Evolutionary conservation across 2,797 vertebrate species (phyloP).

Genomic region (Coilia nasus): DNA sequence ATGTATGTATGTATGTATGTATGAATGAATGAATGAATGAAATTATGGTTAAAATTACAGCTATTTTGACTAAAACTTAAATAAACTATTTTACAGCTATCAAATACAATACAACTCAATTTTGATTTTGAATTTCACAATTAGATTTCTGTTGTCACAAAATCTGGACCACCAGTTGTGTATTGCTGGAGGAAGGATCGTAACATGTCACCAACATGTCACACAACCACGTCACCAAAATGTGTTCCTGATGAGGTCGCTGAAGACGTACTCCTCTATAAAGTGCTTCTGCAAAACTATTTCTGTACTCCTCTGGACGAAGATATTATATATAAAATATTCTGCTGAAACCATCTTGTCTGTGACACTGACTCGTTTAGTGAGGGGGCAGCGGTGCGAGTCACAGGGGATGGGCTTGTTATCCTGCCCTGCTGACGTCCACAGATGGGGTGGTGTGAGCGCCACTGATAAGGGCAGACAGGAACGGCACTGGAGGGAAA

Average conservation of each 20-base stretch:
- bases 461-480: slow-evolving; percentile 16
- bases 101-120: neutral
- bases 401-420: neutral
- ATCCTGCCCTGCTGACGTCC: slow-evolving; percentile 7
- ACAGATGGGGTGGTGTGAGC: neutral
- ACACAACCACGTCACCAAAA: neutral
- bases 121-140: too few relatives aligned
- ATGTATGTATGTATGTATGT: too few relatives aligned
- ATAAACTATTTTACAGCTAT: too few relatives aligned
- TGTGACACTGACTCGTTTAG: neutral
- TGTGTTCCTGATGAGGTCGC: neutral
- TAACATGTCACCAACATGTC: neutral
- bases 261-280: neutral
- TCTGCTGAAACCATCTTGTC: neutral
- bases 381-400: neutral
- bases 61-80: too few relatives aligned
- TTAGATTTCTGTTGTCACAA: neutral
- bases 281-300: neutral
- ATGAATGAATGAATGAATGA: too few relatives aligned
- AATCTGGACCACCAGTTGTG: neutral
- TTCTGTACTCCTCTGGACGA: neutral
- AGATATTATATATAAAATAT: neutral
- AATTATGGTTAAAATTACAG: too few relatives aligned
- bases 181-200: neutral
- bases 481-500: slow-evolving; percentile 20